Evolutionary conservation across 1,140 invertebrate species (phyloP), one percentile per base, ranked within the genome.

Genomic region (Choristoneura fumiferana): DNA sequence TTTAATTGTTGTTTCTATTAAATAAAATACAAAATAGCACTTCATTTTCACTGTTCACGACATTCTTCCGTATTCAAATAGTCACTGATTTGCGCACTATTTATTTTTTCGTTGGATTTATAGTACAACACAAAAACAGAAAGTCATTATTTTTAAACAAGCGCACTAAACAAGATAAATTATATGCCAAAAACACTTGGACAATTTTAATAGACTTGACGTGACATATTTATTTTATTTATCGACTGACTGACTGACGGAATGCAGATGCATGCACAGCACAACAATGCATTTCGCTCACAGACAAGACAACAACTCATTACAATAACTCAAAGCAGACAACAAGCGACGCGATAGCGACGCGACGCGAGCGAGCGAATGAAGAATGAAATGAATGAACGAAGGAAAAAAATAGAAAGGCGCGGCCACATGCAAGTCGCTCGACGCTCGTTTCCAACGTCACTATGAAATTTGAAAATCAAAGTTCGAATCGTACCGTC

Each of bases 31-130:
- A 60, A 70, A 69, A 74, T 64, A 65, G 43, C 69, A 77, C 76
- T 73, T 77, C 78, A 83, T 83, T 76, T 80, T 84, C 57, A 76
- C 58, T 43, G 74, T 65, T 75, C 63, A 76, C 60, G 56, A 59
- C 57, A 63, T 58, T 49, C 12, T 43, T 45, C 29, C 34, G 12
- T 29, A n/a, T 58, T 64, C 40, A 39, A 40, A 54, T 60, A 57
- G 54, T 62, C 59, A n/a, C 43, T 22, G 17, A 49, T 22, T 29
- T 49, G 17, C 4, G 43, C 12, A 49, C 43, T 22, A n/a, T 22
- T 17, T 49, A 43, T 49, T 13, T 49, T 40, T 49, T 49, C 29
- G 8, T 49, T 29, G 9, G 18, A 29, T 18, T 22, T 17, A 22
- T 22, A 10, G 22, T 5, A 29, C 18, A 12, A 33, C 43, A 49